A percentile compares a stretch with the other conserved stretches of the same genome.
phyloP scores from a whole-genome alignment of 2,888 invertebrate genomes.

The Esperia sulphurella region DNA sequence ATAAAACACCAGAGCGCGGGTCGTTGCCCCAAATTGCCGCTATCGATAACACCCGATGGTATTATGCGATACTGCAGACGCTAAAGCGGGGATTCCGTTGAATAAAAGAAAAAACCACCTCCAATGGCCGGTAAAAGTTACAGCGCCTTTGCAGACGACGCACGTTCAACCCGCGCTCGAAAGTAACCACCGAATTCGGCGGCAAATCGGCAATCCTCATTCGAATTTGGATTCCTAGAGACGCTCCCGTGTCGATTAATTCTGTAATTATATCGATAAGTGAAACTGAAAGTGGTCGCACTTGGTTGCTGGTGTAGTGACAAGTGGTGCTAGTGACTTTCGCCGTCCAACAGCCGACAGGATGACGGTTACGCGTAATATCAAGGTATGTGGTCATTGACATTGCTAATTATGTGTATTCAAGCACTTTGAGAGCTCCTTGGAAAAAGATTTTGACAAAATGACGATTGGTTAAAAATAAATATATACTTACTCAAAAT shows the following conservation, averaged over 20 bases:
- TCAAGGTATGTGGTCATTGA: constrained; percentile 42
- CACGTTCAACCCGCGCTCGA: constrained; percentile 48
- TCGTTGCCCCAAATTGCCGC: constrained; percentile 39
- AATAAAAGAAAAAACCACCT: constrained; percentile 65
- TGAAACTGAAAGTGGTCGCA: constrained; percentile 25
- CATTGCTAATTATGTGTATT: background rate
- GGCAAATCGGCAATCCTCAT: constrained; percentile 24
- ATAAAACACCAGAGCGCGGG: background rate
- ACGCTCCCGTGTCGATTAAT: constrained; percentile 17
- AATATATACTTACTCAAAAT: too few relatives aligned
- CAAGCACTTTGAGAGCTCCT: too few relatives aligned
- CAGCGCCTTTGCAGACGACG: constrained; percentile 41
- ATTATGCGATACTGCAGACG: constrained; percentile 61
- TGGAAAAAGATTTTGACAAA: too few relatives aligned
- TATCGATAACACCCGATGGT: constrained; percentile 50
- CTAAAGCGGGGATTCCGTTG: constrained; percentile 60
- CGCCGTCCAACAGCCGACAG: constrained; percentile 39
- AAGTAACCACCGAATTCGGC: constrained; percentile 50
- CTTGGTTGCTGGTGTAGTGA: constrained; percentile 41
- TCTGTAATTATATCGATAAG: constrained; percentile 13
- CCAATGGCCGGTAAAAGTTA: constrained; percentile 66
- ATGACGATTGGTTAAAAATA: too few relatives aligned
- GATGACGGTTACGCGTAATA: constrained; percentile 60
- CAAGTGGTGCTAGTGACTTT: constrained; percentile 61
- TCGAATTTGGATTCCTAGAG: background rate